Percentiles rank a stretch among this genome's conserved stretches.
These are phyloP conservation scores for Malurus leucopterus DNA, from an alignment of 2,797 vertebrate species.

Conservation along the genomic window DNA sequence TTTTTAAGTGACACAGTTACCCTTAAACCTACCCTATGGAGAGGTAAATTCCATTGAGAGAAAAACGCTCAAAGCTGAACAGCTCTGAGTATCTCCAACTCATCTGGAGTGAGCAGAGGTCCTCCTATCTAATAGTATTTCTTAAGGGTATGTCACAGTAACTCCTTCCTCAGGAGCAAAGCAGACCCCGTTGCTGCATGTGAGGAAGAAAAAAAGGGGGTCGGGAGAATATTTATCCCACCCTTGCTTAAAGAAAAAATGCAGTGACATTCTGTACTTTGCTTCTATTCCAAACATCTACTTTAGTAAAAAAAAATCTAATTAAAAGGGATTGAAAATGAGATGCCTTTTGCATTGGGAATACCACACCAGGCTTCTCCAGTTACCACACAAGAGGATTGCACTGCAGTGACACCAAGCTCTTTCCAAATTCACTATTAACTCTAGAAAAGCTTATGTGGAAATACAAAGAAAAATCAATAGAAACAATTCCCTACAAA, in stretches of 20 bases:
- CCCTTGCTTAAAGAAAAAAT: not conserved
- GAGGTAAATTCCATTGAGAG: not conserved
- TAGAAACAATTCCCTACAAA: not conserved
- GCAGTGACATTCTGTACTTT: not conserved
- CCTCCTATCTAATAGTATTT: not conserved
- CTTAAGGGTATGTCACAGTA: not conserved
- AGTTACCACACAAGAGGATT: not conserved
- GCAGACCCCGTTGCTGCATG: not conserved
- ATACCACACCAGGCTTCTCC: not conserved
- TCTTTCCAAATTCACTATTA: not conserved
- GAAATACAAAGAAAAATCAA: not conserved
- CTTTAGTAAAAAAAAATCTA: not conserved
- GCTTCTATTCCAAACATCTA: not conserved
- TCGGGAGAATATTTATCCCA: not conserved
- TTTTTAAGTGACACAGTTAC: not conserved
- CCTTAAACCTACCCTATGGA: not conserved
- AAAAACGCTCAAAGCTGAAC: not conserved
- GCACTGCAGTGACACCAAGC: rapidly evolving
- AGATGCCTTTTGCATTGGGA: not conserved
- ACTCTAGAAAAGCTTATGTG: not conserved
- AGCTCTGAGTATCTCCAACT: not conserved
- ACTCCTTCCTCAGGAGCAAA: not conserved
- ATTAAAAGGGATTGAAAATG: not conserved
- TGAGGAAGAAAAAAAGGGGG: not conserved
- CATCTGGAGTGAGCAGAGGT: not conserved